Evolutionary conservation across 2,888 invertebrate genomes (phyloP).

Genomic region (Diadromus collaris): DNA sequence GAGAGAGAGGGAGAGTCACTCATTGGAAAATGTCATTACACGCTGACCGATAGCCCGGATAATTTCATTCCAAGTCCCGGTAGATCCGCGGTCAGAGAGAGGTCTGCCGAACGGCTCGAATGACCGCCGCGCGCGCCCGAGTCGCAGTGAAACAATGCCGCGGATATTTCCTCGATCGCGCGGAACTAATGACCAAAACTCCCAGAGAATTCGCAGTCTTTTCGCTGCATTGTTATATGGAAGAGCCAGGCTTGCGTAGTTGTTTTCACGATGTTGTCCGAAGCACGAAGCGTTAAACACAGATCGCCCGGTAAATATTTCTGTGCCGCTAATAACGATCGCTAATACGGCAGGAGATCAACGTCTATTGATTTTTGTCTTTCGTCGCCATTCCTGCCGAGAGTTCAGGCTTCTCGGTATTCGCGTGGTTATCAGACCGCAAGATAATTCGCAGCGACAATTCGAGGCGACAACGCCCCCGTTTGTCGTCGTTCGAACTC

Average conservation of each 20-base stretch:
- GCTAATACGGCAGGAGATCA: background rate
- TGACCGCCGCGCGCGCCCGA: constrained; percentile 4
- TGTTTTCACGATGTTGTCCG: constrained; percentile 12
- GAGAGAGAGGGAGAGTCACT: constrained; percentile 64
- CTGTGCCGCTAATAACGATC: background rate
- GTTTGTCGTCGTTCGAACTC: constrained; percentile 9
- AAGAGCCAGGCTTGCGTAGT: background rate
- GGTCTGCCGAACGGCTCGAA: background rate
- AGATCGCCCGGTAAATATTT: background rate
- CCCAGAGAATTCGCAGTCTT: constrained; percentile 2
- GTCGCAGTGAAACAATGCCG: constrained; percentile 27
- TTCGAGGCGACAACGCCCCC: background rate
- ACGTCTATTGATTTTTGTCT: background rate
- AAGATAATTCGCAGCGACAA: background rate
- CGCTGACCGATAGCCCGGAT: constrained; percentile 68
- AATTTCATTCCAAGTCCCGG: constrained; percentile 67
- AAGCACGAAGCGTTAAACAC: background rate
- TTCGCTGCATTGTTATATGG: background rate
- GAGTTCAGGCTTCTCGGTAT: background rate
- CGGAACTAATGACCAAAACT: constrained; percentile 73
- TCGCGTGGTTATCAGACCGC: constrained; percentile 6
- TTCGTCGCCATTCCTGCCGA: background rate
- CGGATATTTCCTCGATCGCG: constrained; percentile 63
- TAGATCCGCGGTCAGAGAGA: constrained; percentile 8
- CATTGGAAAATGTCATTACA: constrained; percentile 75